Conservation (phyloP, 1,140 invertebrate genomes). For the Leptinotarsa lineolata region DNA sequence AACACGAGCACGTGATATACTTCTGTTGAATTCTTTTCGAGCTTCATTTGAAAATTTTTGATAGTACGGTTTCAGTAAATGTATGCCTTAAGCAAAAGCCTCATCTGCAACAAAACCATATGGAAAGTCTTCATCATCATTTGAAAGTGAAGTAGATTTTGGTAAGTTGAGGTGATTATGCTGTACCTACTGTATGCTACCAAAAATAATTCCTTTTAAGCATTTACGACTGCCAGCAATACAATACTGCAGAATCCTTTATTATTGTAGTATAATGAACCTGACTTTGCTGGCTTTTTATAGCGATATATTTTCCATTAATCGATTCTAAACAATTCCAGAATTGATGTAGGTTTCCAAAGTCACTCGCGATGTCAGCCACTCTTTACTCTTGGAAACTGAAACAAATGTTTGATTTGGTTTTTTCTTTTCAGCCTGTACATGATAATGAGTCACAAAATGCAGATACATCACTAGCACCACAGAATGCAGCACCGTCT, state of each 20-base stretch:
- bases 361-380: not conserved
- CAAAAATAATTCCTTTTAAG: constrained; percentile 13
- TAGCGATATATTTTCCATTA: constrained; percentile 17
- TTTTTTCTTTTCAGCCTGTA: not conserved
- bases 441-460: not conserved
- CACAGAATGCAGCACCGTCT: not conserved
- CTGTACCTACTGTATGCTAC: no score
- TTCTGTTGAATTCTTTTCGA: not conserved
- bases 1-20: constrained; percentile 3
- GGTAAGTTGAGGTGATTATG: constrained; percentile 1
- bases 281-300: not conserved
- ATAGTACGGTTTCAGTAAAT: constrained; percentile 2
- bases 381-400: not conserved
- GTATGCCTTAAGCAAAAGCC: not conserved
- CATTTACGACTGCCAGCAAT: constrained; percentile 10
- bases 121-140: not conserved
- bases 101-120: constrained; percentile 14
- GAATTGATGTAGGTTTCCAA: constrained; percentile 5
- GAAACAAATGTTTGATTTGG: not conserved
- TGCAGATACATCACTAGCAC: not conserved
- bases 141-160: not conserved
- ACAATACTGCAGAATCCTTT: constrained; percentile 14
- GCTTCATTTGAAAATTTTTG: not conserved
- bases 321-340: not conserved
- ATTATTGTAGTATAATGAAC: constrained; percentile 18